A percentile compares a stretch with the other conserved stretches of the same genome.
Conservation (phyloP, 2,888 invertebrate species). For the Brachyptera putata region DNA sequence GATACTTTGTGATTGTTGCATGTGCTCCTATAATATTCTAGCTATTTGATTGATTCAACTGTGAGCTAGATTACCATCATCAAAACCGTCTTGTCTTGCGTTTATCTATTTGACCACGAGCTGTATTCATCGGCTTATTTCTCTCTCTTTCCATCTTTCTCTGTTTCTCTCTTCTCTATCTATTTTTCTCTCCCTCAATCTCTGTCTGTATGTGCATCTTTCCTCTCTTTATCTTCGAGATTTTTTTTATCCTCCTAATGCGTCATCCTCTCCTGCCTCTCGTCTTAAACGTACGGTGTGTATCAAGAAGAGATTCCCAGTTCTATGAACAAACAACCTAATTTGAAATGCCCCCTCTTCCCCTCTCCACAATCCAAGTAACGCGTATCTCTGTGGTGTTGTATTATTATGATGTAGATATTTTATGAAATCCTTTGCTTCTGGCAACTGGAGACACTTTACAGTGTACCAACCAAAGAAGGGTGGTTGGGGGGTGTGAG, state of each 20-base stretch:
- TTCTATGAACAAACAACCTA: slow-evolving; percentile 34
- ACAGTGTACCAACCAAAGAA: not conserved
- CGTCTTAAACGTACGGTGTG: not conserved
- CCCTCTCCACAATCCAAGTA: not conserved
- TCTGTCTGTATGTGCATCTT: not conserved
- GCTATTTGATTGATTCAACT: not conserved
- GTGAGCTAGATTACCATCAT: slow-evolving; percentile 14
- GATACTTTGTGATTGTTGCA: too few relatives aligned
- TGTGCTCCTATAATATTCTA: too few relatives aligned
- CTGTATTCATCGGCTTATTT: slow-evolving; percentile 6
- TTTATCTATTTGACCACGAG: slow-evolving; percentile 15
- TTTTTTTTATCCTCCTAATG: not conserved
- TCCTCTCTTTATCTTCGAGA: not conserved
- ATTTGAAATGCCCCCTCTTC: slow-evolving; percentile 32
- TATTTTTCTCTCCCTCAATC: not conserved
- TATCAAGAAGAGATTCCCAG: slow-evolving; percentile 14
- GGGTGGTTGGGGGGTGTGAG: slow-evolving; percentile 17
- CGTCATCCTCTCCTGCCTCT: slow-evolving; percentile 7
- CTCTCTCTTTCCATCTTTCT: not conserved
- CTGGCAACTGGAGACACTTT: slow-evolving; percentile 16
- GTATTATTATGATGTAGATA: slow-evolving; percentile 35
- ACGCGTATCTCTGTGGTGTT: slow-evolving; percentile 27
- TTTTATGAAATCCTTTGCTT: slow-evolving; percentile 33
- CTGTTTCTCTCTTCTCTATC: slow-evolving; percentile 3
- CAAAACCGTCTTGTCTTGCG: slow-evolving; percentile 14